Evolutionary conservation across 2,797 vertebrate genomes (phyloP).

Genomic region (Lacerta agilis): DNA sequence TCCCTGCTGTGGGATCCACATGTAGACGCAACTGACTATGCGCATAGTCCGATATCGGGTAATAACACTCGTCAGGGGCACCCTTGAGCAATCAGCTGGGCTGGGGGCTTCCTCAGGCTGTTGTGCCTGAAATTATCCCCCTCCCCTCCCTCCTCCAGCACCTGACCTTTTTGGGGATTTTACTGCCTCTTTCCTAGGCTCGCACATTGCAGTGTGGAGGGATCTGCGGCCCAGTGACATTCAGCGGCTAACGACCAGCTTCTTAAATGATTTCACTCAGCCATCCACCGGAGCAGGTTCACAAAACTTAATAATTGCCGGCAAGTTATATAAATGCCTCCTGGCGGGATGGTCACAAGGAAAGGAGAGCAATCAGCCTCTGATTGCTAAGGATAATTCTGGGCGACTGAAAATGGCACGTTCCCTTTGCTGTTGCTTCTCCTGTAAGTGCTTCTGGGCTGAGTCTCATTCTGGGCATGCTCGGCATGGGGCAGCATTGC

Average conservation of each 20-base stretch:
- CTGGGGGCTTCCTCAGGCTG: neutral
- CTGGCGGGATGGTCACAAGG: neutral
- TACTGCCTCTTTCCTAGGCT: neutral
- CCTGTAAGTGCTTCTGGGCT: too few relatives aligned
- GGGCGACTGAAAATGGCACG: neutral
- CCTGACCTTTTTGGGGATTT: conserved; percentile 16
- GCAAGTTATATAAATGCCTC: neutral
- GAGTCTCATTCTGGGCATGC: too few relatives aligned
- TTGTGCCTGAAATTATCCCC: neutral
- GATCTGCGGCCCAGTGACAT: neutral
- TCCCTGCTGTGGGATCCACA: neutral
- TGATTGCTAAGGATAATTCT: neutral
- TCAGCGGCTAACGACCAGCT: neutral
- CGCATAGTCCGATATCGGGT: neutral
- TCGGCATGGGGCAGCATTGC: too few relatives aligned
- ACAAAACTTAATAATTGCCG: neutral
- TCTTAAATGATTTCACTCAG: neutral
- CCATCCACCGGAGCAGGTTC: neutral
- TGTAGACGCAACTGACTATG: neutral
- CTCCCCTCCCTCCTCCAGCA: neutral
- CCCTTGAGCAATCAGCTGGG: neutral
- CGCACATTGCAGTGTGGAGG: neutral
- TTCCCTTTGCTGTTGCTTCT: neutral
- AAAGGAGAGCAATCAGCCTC: neutral
- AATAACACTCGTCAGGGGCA: neutral